Conservation (phyloP, 1,140 invertebrate species). For the Globodera ellingtonae region DNA sequence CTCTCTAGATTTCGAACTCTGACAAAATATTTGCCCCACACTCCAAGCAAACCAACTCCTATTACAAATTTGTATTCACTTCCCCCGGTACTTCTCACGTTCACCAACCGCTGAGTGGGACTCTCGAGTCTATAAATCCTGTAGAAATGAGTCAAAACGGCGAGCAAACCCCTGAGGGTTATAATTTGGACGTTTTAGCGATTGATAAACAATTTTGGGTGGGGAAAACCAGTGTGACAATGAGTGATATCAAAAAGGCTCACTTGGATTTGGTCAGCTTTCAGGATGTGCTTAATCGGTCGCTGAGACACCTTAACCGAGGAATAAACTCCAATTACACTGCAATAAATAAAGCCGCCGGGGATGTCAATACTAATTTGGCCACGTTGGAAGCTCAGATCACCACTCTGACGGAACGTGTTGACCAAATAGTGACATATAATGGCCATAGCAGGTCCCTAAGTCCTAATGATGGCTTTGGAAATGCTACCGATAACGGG, state of each 20-base stretch:
- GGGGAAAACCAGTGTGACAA: background rate
- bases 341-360: background rate
- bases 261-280: background rate
- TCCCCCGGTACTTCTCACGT: too few relatives aligned
- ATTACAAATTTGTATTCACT: too few relatives aligned
- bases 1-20: too few relatives aligned
- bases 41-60: too few relatives aligned
- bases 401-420: background rate
- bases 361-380: background rate
- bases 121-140: too few relatives aligned
- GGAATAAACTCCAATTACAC: background rate
- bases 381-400: background rate
- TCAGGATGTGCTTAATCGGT: background rate
- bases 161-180: too few relatives aligned
- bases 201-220: constrained; percentile 10
- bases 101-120: too few relatives aligned
- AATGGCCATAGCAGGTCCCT: background rate
- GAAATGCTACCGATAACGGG: background rate
- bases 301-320: background rate
- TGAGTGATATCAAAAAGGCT: background rate
- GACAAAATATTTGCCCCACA: too few relatives aligned
- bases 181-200: background rate
- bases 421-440: too few relatives aligned
- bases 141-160: too few relatives aligned
- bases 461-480: background rate